These are phyloP conservation scores for Sphaeridia pumilis DNA, from an alignment of 2,888 invertebrate species.

Conservation along the genomic window DNA sequence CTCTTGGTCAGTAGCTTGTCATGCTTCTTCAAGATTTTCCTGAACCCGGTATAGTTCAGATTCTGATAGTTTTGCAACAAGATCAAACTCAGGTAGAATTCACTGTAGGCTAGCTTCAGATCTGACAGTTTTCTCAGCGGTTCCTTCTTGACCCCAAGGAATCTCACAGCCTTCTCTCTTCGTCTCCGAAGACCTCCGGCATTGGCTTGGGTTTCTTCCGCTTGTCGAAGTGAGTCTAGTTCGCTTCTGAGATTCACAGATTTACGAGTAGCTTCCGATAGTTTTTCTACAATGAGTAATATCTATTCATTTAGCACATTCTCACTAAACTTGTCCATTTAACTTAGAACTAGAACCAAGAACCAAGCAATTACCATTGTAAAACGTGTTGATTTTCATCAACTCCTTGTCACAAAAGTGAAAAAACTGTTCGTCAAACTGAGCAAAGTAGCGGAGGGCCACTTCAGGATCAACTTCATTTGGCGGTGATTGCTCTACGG, in stretches of 20 bases:
- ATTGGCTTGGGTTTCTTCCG: constrained; percentile 29
- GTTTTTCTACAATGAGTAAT: constrained; percentile 55
- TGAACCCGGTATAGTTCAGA: constrained; percentile 94
- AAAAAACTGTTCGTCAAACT: constrained; percentile 92
- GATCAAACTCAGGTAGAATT: constrained; percentile 94
- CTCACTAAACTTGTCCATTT: background rate
- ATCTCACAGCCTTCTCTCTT: constrained; percentile 37
- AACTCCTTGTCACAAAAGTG: constrained; percentile 89
- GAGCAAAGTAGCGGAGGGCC: constrained; percentile 73
- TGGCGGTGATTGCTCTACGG: constrained; percentile 81
- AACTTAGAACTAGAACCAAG: background rate
- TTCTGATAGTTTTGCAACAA: constrained; percentile 97
- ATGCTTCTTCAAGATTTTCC: constrained; percentile 98
- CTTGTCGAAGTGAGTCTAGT: constrained; percentile 48
- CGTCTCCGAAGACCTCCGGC: constrained; percentile 36
- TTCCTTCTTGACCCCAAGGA: constrained; percentile 43
- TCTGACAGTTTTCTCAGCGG: constrained; percentile 77
- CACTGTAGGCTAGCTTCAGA: constrained; percentile 92
- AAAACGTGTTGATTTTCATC: constrained; percentile 94
- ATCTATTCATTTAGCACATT: background rate
- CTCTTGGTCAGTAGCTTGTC: constrained; percentile 85
- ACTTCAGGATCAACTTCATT: constrained; percentile 82
- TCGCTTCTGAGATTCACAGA: constrained; percentile 82
- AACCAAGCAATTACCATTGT: constrained; percentile 74
- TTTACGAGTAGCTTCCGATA: constrained; percentile 93